A percentile compares a stretch with the other conserved stretches of the same genome.
Evolutionary conservation across 2,113 vertebrate genomes (phyloP).

Genomic region (human): GRCh38 chr12:101251001-101251500

Average conservation of each 20-base stretch:
- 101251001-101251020: neutral
- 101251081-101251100: neutral
- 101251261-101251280: neutral
- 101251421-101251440: neutral
- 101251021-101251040: neutral
- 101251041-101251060: neutral
- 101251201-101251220: neutral
- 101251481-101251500: conserved; percentile 21
- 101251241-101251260: neutral
- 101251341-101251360: neutral
- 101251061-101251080: neutral
- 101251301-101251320: neutral
- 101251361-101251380: neutral
- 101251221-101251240: neutral
- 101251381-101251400: conserved; percentile 12
- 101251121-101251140: neutral
- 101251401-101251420: neutral
- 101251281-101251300: conserved; percentile 1
- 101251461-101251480: neutral
- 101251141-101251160: neutral
- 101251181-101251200: neutral
- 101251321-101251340: neutral
- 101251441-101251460: conserved; percentile 11
- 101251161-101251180: neutral
- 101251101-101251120: conserved; percentile 10